These are phyloP conservation scores for Calameuta pallipes DNA, from an alignment of 2,888 invertebrate genomes.

Conservation along the genomic window DNA sequence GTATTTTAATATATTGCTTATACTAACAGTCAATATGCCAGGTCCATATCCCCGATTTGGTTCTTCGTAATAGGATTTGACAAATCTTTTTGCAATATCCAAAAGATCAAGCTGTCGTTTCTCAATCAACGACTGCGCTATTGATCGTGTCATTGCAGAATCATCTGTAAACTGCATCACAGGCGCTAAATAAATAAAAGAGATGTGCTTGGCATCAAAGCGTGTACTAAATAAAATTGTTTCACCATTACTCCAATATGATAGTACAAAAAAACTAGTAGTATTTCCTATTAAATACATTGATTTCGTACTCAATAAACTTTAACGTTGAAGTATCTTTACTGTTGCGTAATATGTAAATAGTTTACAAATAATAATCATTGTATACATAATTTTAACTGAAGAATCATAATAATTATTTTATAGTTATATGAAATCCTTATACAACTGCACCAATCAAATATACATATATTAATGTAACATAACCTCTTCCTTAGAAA, in stretches of 20 bases:
- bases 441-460: too few species aligned
- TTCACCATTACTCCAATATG: neutral
- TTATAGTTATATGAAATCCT: too few species aligned
- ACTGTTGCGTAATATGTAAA: too few species aligned
- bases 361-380: too few species aligned
- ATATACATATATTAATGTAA: too few species aligned
- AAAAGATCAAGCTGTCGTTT: conserved; percentile 69
- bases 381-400: too few species aligned
- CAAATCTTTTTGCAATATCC: conserved; percentile 75
- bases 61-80: conserved; percentile 72
- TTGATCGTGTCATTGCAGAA: conserved; percentile 76
- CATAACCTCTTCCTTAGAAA: too few species aligned
- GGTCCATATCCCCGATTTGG: conserved; percentile 76
- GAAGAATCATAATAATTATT: too few species aligned
- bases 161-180: conserved; percentile 76
- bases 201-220: conserved; percentile 5
- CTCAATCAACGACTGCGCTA: conserved; percentile 73
- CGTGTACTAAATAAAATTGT: neutral
- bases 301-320: too few species aligned
- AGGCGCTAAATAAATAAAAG: conserved; percentile 65
- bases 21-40: conserved; percentile 66
- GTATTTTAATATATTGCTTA: conserved; percentile 3
- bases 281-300: too few species aligned
- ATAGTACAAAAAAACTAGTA: neutral
- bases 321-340: too few species aligned